Conservation (phyloP, 2,888 invertebrate genomes). For the Nymphalis urticae region DNA sequence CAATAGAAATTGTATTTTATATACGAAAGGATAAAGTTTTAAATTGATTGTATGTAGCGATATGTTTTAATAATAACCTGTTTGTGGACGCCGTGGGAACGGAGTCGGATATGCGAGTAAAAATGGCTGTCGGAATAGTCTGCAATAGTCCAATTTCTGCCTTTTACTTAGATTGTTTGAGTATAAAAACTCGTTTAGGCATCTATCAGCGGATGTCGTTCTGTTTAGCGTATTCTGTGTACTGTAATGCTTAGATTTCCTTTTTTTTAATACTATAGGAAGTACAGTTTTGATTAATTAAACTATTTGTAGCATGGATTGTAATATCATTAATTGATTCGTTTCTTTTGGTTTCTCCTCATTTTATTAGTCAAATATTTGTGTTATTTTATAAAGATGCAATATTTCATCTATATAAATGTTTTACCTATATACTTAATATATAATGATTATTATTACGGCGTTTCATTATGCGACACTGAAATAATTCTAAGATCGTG, state of each 20-base stretch:
- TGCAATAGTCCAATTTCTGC: slow-evolving; percentile 81
- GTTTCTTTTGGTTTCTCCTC: slow-evolving; percentile 1
- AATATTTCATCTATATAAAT: not conserved
- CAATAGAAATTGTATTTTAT: slow-evolving; percentile 51
- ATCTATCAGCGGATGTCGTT: slow-evolving; percentile 46
- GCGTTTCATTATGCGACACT: not conserved
- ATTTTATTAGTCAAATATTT: not conserved
- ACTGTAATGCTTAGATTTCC: slow-evolving; percentile 20
- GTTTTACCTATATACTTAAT: too few relatives aligned
- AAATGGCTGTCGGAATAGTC: slow-evolving; percentile 78
- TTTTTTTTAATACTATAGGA: slow-evolving; percentile 23
- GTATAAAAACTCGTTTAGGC: slow-evolving; percentile 54
- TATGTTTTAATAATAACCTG: slow-evolving; percentile 81
- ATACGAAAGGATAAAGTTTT: slow-evolving; percentile 45
- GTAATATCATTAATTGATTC: not conserved
- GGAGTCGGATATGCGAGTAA: slow-evolving; percentile 79
- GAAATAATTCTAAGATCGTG: slow-evolving; percentile 1
- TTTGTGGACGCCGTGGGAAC: slow-evolving; percentile 80
- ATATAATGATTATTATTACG: too few relatives aligned
- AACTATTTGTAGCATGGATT: not conserved
- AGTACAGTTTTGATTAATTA: slow-evolving; percentile 17
- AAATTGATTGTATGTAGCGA: slow-evolving; percentile 51
- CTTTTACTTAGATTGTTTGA: slow-evolving; percentile 76
- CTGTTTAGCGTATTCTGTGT: slow-evolving; percentile 15
- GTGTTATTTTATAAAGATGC: not conserved